Evolutionary conservation across 2,888 invertebrate genomes (phyloP).

Genomic region (Dasypogon diadema): DNA sequence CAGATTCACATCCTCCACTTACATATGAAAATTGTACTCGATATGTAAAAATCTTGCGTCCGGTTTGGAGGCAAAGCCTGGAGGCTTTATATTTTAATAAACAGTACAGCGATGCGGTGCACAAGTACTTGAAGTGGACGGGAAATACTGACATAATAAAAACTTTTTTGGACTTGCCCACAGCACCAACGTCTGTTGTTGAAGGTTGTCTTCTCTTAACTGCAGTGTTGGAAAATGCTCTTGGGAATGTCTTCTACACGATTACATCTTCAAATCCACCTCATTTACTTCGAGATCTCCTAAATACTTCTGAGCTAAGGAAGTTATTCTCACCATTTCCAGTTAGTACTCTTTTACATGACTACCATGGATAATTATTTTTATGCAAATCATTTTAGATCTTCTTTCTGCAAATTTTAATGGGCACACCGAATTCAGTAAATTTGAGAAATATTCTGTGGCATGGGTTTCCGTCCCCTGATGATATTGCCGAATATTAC

Average conservation of each 20-base stretch:
- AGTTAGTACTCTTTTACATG: conserved; percentile 60
- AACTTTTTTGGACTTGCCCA: neutral
- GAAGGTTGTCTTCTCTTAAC: conserved; percentile 61
- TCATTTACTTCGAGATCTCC: conserved; percentile 69
- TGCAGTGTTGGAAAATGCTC: conserved; percentile 60
- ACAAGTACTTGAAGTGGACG: conserved; percentile 38
- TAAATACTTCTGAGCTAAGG: conserved; percentile 64
- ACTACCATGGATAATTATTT: neutral
- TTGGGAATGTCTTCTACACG: conserved; percentile 61
- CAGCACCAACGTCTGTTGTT: conserved; percentile 50
- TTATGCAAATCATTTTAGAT: conserved; percentile 59
- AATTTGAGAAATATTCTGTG: conserved; percentile 71
- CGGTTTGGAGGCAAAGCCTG: conserved; percentile 47
- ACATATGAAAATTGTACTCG: conserved; percentile 43
- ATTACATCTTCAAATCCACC: conserved; percentile 61
- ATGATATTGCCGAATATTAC: conserved; percentile 67
- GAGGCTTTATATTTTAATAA: neutral
- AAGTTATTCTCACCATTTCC: conserved; percentile 64
- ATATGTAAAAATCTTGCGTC: conserved; percentile 40
- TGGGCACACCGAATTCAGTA: conserved; percentile 70
- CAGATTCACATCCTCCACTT: conserved; percentile 12
- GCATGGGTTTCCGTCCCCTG: conserved; percentile 70
- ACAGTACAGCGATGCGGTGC: neutral
- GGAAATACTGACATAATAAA: neutral
- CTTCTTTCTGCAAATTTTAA: conserved; percentile 67